These are phyloP conservation scores for Condylura cristata DNA, from an alignment of 2,113 vertebrate genomes.

Conservation along the genomic window DNA sequence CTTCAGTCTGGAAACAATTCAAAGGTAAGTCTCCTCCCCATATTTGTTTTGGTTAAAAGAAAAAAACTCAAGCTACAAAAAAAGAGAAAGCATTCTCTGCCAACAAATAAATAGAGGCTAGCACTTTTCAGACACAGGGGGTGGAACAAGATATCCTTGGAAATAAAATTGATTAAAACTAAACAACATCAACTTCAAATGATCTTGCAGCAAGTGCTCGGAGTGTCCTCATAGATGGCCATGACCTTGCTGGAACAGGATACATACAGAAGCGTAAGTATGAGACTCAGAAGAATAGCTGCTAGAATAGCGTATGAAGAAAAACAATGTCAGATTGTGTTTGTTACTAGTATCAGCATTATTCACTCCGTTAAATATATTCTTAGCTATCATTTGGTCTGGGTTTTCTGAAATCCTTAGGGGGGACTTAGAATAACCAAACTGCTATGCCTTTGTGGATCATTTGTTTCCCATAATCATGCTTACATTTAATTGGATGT, in stretches of 20 bases:
- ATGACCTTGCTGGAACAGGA: background rate
- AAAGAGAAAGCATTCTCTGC: background rate
- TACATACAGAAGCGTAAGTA: background rate
- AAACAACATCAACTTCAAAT: background rate
- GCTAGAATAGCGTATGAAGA: background rate
- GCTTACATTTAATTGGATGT: background rate
- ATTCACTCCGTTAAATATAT: background rate
- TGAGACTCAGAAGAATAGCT: background rate
- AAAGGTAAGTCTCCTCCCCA: background rate
- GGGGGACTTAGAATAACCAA: background rate
- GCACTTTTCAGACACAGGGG: background rate
- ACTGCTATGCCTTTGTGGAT: background rate
- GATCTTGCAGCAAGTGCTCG: background rate
- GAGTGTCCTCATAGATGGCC: background rate
- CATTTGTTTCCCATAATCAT: background rate
- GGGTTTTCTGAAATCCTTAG: slow-evolving; percentile 17
- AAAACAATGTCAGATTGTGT: background rate
- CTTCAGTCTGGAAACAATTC: background rate
- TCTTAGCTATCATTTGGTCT: background rate
- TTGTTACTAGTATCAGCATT: background rate
- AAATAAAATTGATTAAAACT: slow-evolving; percentile 7
- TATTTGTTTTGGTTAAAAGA: slow-evolving; percentile 8
- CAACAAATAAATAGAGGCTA: background rate
- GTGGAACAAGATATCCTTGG: background rate
- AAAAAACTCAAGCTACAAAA: background rate